These are phyloP conservation scores for Ambastaia sidthimunki DNA, from an alignment of 2,797 vertebrate species.

Conservation along the genomic window DNA sequence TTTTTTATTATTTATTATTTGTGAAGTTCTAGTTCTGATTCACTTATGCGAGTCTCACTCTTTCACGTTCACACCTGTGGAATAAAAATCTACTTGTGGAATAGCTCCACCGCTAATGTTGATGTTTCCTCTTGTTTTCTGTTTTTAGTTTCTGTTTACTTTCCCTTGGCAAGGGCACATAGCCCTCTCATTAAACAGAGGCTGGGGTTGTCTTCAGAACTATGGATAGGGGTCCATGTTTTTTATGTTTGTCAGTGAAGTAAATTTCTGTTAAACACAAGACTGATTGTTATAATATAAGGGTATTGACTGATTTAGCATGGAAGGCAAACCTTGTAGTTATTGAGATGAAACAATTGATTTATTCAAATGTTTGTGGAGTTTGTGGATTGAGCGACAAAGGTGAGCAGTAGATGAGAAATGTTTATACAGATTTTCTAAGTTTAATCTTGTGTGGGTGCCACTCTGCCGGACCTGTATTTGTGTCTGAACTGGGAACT, in stretches of 20 bases:
- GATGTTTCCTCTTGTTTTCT: conserved; percentile 22
- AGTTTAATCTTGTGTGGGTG: conserved; percentile 18
- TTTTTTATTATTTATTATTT: conserved; percentile 26
- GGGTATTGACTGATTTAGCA: conserved; percentile 21
- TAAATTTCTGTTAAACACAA: conserved; percentile 41
- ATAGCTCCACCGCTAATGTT: conserved; percentile 6
- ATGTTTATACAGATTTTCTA: conserved; percentile 42
- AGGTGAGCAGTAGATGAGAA: conserved; percentile 24
- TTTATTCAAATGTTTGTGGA: conserved; percentile 32
- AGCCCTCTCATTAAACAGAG: conserved; percentile 12
- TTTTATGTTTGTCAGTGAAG: conserved; percentile 20
- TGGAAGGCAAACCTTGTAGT: conserved; percentile 30
- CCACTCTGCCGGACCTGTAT: neutral
- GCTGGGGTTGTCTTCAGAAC: neutral
- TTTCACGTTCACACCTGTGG: conserved; percentile 17
- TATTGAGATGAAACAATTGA: conserved; percentile 26
- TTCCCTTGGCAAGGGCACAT: conserved; percentile 48
- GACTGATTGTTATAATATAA: conserved; percentile 32
- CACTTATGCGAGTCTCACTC: conserved; percentile 19
- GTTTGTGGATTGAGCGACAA: conserved; percentile 20
- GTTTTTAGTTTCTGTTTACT: conserved; percentile 40
- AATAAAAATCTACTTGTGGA: conserved; percentile 14
- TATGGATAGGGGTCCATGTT: conserved; percentile 18
- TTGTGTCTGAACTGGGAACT: neutral
- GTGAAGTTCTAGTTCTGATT: conserved; percentile 23